Conservation (phyloP, 2,113 vertebrate genomes). For the Scopus umbretta region DNA sequence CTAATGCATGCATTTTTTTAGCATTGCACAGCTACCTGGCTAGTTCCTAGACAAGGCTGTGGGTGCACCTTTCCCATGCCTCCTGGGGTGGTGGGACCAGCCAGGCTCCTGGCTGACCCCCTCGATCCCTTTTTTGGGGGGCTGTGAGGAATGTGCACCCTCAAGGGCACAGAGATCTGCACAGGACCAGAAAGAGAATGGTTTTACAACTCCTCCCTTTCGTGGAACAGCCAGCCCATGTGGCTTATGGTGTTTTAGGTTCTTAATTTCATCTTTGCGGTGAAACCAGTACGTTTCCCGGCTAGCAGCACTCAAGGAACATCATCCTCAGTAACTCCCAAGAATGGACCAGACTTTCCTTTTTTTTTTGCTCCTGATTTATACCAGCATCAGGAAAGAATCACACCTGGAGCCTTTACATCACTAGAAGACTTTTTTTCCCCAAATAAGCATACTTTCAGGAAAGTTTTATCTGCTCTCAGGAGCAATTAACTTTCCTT, state of each 20-base stretch:
- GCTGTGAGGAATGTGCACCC: not conserved
- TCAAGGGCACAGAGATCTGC: not conserved
- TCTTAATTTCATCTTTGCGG: not conserved
- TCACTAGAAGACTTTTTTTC: not conserved
- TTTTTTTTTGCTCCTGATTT: not conserved
- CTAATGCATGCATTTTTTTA: not conserved
- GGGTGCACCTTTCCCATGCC: not conserved
- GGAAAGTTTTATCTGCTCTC: not conserved
- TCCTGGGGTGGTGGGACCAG: fast-evolving
- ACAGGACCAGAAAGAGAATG: not conserved
- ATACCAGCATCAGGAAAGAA: not conserved
- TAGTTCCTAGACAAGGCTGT: too few relatives aligned
- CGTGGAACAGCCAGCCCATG: not conserved
- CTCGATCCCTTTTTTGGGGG: not conserved
- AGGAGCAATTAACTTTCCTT: not conserved
- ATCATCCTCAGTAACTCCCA: not conserved
- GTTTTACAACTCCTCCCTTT: not conserved
- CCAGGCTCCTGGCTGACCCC: not conserved
- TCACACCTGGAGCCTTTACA: not conserved
- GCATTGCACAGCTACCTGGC: not conserved
- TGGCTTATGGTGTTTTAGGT: fast-evolving
- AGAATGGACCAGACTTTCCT: not conserved
- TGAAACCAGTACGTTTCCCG: not conserved
- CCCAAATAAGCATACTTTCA: not conserved
- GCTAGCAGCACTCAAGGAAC: not conserved